Evolutionary conservation across 2,113 vertebrate species (phyloP), one percentile per base, ranked within the genome.

Genomic region (Prolemur simus): DNA sequence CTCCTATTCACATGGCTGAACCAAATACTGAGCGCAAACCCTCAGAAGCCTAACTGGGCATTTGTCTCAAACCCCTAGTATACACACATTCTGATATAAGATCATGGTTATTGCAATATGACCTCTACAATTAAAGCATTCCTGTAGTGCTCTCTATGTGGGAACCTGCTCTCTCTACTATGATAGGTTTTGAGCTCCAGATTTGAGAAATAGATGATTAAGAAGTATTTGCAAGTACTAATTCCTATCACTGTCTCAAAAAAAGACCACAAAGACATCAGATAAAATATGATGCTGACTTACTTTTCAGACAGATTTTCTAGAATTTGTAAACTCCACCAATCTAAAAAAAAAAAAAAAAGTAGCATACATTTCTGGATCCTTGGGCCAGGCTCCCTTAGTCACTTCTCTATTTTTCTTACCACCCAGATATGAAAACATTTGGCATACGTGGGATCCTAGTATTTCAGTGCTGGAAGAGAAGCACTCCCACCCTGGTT

Each of bases 401-500:
- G 12, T 68, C 89, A 96, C 64, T 49, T 81, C 39, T 78, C 85
- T 97, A 89, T 94, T 77, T 86, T 97, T 95, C 95, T 97, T 88
- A 78, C 42, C 82, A 93, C 74, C 56, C 45, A 96, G 96, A 96
- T 84, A 68, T 74, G 96, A 68, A 91, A 97, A 25, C 42, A 81
- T 20, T 21, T 37, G 74, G 25, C 69, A 82, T 92, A 94, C 49
- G 66, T 97, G 94, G 94, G 94, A 96, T 96, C 95, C 82, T 97
- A 94, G 96, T 92, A 85, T 88, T 96, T 96, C 68, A 82, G 89
- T 84, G 68, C 87, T 97, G 91, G 95, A 97, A 96, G 89, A 85
- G 89, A 96, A 95, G 71, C 14, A 60, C 96, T 97, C 73, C 77
- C 66, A 96, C 71, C 21, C 63, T 90, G 82, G 74, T 96, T 88